Base-by-base conservation (phyloP, 2,888 invertebrate species). In the Pyralis farinalis region DNA sequence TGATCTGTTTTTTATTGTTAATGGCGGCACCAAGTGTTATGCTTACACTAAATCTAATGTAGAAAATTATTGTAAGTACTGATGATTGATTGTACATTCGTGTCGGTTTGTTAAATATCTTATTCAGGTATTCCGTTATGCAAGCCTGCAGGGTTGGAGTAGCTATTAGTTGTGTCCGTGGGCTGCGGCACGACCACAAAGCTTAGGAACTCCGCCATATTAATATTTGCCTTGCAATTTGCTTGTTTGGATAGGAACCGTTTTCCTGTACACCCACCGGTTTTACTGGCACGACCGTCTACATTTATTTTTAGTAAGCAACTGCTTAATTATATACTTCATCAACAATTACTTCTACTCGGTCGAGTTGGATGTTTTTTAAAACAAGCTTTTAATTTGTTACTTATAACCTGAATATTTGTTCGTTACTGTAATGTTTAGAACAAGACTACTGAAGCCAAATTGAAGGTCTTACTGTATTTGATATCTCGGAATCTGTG, bases 161-260 rank as follows among this genome's bases (percentile, higher is more conserved):
- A 56, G 64, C 71, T 73, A 71, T 69, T 72, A 68, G 67, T 53
- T 50, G 43, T 53, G 44, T 37, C 56, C 60, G 67, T 16, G 16
- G 2, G 3, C 71, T 67, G 69, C 60, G 64, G 63, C 66, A 64
- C 61, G 55, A 63, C 57, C 70, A 71, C 77, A 71, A 76, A 74
- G 70, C 62, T 54, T 50, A 66, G 63, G 69, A 75, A 75, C 63
- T 51, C 58, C 52, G 66, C 66, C 59, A 63, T 71, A 71, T 71
- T 71, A 69, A 71, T 87, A 76, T 87, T 87, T 87, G 73, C 63
- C 66, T 70, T 68, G 76, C 84, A 83, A 87, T 86, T 80, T 83
- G 71, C 76, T 59, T 78, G 70, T 85, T 85, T 84, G 71, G 54
- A 70, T 75, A 83, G 86, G 80, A 83, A 74, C 71, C 60, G 74